Conservation (phyloP, 2,797 vertebrate genomes). For the Chaenodraco wilsoni region DNA sequence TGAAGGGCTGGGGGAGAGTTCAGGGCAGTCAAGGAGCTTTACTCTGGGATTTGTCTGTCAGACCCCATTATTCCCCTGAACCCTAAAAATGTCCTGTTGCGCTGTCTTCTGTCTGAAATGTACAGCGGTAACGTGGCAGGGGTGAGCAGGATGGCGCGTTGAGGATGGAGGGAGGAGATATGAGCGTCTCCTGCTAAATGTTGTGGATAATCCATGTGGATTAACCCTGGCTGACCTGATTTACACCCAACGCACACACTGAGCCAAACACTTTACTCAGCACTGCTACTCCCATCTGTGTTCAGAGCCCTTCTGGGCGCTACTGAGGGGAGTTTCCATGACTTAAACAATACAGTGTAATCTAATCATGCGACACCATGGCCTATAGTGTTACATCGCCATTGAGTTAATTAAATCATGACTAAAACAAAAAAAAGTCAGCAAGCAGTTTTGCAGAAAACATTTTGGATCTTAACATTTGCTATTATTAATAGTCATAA, state of each 20-base stretch:
- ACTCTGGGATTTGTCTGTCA: slow-evolving; percentile 79
- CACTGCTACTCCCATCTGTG: slow-evolving; percentile 59
- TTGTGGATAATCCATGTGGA: slow-evolving; percentile 77
- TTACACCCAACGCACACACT: slow-evolving; percentile 72
- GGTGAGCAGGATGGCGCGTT: slow-evolving; percentile 34
- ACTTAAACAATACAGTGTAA: neutral
- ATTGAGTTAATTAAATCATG: neutral
- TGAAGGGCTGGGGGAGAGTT: slow-evolving; percentile 46
- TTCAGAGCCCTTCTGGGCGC: slow-evolving; percentile 66
- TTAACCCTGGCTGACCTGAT: slow-evolving; percentile 82
- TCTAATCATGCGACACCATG: neutral
- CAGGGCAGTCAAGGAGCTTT: slow-evolving; percentile 62
- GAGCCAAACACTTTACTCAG: slow-evolving; percentile 72
- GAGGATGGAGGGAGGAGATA: slow-evolving; percentile 54
- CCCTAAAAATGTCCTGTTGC: slow-evolving; percentile 68
- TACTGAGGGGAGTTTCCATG: slow-evolving; percentile 65
- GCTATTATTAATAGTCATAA: slow-evolving; percentile 2
- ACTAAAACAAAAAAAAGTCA: neutral
- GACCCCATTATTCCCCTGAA: slow-evolving; percentile 69
- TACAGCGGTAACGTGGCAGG: slow-evolving; percentile 52
- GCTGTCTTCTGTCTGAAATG: slow-evolving; percentile 59
- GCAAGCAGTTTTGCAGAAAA: neutral
- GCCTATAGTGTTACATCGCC: neutral
- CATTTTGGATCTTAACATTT: neutral
- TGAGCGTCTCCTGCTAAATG: slow-evolving; percentile 73